Base-by-base conservation (phyloP, 1,140 invertebrate species). In the Caerostris darwini region DNA sequence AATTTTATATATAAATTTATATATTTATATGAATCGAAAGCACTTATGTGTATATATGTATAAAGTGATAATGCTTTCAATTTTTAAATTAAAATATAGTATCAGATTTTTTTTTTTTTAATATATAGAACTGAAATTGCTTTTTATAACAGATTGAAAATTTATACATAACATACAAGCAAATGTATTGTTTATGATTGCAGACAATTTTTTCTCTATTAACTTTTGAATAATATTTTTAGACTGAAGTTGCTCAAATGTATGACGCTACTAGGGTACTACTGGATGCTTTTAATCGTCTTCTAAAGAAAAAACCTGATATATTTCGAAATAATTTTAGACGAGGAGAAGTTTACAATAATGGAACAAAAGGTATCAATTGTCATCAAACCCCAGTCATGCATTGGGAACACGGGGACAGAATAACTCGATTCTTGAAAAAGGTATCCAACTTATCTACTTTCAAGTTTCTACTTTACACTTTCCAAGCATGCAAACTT, bases 191-290 rank as follows among this genome's bases (percentile, higher is more conserved):
- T 34, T 34, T 34, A 34, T 34, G 34, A 34, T 34, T 34, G 34
- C 34, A 34, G 2, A 34, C 34, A 34, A 34, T 34, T 34, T 34
- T 34, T 34, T 34, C 34, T 34, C 34, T 34, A 34, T 34, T 34
- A 34, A 34, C n/a, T 67, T 67, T 67, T 67, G 7, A 0, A 14
- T 5, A 3, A 67, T 67, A n/a, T 69, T 71, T 61, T 19, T 61
- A 95, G 95, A 95, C 94, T 34, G 95, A 95, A 96, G 98, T 98
- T 0, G 99, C 98, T 2, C 96, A 99, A 88, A 98, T 99, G 97
- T 99, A 98, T 96, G 99, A 99, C 96, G 98, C 98, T 3, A 98
- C 99, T 3, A 97, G 98, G 95, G 98, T 99, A 0, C 97, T 99
- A 57, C 97, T 98, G 69, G 98, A 99, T 96, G 98, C 98, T 17